A percentile compares a stretch with the other conserved stretches of the same genome.
Conservation (phyloP, 1,140 invertebrate species). For the Temnothorax nylanderi region DNA sequence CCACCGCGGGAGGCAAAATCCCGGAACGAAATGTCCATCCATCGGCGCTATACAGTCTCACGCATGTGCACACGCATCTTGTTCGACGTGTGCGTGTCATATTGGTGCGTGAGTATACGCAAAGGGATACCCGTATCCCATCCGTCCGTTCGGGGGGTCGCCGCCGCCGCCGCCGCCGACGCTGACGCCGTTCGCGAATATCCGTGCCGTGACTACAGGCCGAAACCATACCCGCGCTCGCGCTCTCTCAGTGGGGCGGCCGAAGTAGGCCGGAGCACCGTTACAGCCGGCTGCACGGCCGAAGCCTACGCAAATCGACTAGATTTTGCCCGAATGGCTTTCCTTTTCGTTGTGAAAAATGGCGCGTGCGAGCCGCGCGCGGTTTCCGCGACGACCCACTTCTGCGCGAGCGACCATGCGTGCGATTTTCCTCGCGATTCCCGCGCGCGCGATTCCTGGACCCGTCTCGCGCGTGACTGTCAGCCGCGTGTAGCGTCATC, state of each 20-base stretch:
- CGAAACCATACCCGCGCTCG: slow-evolving; percentile 73
- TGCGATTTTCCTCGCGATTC: slow-evolving; percentile 48
- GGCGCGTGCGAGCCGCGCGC: slow-evolving; percentile 81
- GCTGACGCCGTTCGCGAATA: slow-evolving; percentile 32
- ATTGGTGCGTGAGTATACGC: neutral
- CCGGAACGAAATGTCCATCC: neutral
- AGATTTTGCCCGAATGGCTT: slow-evolving; percentile 84
- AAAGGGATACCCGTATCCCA: neutral
- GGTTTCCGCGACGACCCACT: slow-evolving; percentile 80
- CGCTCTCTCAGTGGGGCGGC: slow-evolving; percentile 69
- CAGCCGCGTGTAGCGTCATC: neutral
- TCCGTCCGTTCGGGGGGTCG: neutral
- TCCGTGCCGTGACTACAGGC: slow-evolving; percentile 65
- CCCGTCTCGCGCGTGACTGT: neutral
- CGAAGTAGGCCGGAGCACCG: slow-evolving; percentile 84
- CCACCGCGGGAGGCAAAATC: neutral
- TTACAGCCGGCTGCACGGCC: slow-evolving; percentile 78
- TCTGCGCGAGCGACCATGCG: slow-evolving; percentile 41
- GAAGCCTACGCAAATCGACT: slow-evolving; percentile 78
- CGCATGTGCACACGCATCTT: neutral
- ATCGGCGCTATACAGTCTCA: neutral
- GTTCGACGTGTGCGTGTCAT: neutral
- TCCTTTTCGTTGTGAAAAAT: slow-evolving; percentile 86
- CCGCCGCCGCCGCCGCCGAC: neutral
- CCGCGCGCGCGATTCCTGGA: neutral